A percentile compares a stretch with the other conserved stretches of the same genome.
Conservation (phyloP, 2,888 invertebrate species). For the Agriopis marginaria region DNA sequence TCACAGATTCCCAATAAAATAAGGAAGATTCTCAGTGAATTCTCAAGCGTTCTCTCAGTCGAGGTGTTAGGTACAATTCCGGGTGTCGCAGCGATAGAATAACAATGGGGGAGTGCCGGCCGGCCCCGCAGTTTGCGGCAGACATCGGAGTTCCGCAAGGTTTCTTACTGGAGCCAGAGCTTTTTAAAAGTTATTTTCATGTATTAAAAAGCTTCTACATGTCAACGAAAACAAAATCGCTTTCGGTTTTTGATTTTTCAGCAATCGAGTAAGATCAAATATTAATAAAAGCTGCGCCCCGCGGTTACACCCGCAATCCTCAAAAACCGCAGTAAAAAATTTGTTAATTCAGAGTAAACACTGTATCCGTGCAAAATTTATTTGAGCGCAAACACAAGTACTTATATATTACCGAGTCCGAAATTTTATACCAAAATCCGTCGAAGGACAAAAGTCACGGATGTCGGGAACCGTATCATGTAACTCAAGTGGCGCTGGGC, state of each 20-base stretch:
- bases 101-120: constrained; percentile 59
- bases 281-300: neutral
- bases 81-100: constrained; percentile 57
- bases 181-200: constrained; percentile 30
- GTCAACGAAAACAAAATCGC: neutral
- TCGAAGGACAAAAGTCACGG: too few relatives aligned
- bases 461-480: too few relatives aligned
- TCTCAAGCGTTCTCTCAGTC: constrained; percentile 64
- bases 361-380: too few relatives aligned
- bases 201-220: neutral
- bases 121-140: constrained; percentile 54
- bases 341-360: too few relatives aligned
- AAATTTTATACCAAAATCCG: too few relatives aligned
- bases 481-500: too few relatives aligned
- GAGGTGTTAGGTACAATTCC: constrained; percentile 63
- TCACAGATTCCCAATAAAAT: constrained; percentile 75
- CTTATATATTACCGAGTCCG: too few relatives aligned
- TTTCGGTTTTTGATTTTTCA: neutral
- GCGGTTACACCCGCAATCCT: neutral
- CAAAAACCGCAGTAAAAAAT: too few relatives aligned
- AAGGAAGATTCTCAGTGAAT: constrained; percentile 65
- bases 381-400: too few relatives aligned
- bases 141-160: constrained; percentile 53
- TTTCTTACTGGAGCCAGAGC: constrained; percentile 37
- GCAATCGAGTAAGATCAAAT: neutral